These are phyloP conservation scores for Portunus trituberculatus DNA, from an alignment of 1,140 invertebrate genomes.

Conservation along the genomic window DNA sequence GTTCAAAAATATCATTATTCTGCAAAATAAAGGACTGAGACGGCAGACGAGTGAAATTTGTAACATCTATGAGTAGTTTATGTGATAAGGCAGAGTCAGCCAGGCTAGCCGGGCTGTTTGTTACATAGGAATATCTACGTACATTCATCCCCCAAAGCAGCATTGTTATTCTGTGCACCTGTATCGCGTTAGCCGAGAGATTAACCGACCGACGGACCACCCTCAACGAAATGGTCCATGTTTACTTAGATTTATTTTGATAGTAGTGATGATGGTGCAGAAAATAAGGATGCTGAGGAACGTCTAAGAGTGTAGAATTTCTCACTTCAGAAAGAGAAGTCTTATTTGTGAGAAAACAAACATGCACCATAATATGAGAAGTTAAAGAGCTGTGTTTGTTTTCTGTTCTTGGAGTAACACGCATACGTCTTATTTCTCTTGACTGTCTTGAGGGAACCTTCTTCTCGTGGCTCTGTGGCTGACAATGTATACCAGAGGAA, in stretches of 20 bases:
- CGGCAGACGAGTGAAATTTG: background rate
- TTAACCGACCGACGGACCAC: background rate
- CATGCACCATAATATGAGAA: background rate
- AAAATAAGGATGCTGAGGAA: background rate
- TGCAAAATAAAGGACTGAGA: background rate
- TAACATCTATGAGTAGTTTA: background rate
- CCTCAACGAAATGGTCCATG: background rate
- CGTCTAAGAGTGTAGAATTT: background rate
- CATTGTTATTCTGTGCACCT: background rate
- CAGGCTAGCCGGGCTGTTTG: background rate
- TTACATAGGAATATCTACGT: background rate
- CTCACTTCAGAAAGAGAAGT: background rate
- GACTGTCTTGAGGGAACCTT: background rate
- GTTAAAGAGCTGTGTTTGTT: background rate
- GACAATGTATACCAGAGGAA: background rate
- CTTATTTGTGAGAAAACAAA: constrained; percentile 23
- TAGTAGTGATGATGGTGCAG: background rate
- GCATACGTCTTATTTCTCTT: background rate
- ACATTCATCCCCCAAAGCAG: background rate
- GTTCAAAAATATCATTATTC: background rate
- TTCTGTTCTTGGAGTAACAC: background rate
- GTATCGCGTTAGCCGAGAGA: background rate
- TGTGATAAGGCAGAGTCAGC: constrained; percentile 6
- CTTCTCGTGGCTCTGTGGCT: background rate
- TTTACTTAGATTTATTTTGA: background rate